Evolutionary conservation across 2,113 vertebrate species (phyloP).

Genomic region (Anhinga rufa): DNA sequence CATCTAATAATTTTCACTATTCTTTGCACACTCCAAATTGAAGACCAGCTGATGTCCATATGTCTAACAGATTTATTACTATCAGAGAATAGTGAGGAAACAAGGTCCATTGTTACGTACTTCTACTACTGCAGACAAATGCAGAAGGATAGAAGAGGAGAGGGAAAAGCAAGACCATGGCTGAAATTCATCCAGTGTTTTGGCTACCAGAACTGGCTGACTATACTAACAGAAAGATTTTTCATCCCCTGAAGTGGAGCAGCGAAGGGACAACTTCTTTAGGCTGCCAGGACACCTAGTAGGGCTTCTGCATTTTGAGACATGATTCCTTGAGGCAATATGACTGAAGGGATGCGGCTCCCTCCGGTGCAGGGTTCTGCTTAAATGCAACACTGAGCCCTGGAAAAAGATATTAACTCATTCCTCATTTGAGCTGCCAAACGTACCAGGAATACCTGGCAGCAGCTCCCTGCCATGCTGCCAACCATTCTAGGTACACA

Average conservation of each 20-base stretch:
- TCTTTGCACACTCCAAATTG: neutral
- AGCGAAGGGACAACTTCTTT: neutral
- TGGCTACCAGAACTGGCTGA: neutral
- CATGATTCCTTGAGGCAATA: conserved; percentile 40
- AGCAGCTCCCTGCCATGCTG: conserved; percentile 17
- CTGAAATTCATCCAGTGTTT: neutral
- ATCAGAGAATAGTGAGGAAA: neutral
- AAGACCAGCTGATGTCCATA: neutral
- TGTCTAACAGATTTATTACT: neutral
- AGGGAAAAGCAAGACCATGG: neutral
- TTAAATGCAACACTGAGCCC: conserved; percentile 39
- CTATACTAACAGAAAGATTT: neutral
- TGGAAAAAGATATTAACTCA: conserved; percentile 57
- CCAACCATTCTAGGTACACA: conserved; percentile 39
- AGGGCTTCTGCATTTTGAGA: conserved; percentile 7
- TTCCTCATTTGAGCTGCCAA: conserved; percentile 48
- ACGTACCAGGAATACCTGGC: conserved; percentile 21
- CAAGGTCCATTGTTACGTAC: neutral
- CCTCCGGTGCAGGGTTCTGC: conserved; percentile 12
- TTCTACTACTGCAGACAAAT: neutral
- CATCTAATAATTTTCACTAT: neutral
- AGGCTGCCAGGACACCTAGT: conserved; percentile 15
- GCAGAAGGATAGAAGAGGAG: neutral
- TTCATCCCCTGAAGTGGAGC: conserved; percentile 11
- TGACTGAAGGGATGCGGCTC: neutral